Evolutionary conservation across 2,888 invertebrate species (phyloP), one percentile per base, ranked within the genome.

Genomic region (Rhodophaea formosa): DNA sequence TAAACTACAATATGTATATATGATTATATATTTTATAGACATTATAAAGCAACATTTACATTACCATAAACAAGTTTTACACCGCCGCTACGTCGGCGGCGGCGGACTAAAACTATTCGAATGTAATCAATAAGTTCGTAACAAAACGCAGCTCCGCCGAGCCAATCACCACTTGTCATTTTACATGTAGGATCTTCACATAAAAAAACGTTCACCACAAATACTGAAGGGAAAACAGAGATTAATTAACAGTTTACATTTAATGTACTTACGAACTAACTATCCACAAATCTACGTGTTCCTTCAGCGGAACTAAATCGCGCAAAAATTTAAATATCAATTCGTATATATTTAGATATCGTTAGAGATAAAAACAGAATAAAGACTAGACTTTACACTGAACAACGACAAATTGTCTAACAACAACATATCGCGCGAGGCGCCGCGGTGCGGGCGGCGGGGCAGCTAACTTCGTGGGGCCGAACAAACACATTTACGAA

Each of bases 351-450:
- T 87, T 84, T 82, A 82, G 77, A 80, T 81, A 82, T 83, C 81
- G 81, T 87, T 85, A 87, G 80, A 86, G 83, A 87, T 84, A 82
- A 81, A 86, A 90, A 90, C 88, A 89, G 88, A 75, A 88, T 91
- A 90, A 88, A 90, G 92, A 92, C 92, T 92, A 92, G 92, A 92
- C 90, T 88, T 88, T 91, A 91, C 91, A 92, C 90, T 89, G 90
- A 90, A 86, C 84, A 91, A 88, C 88, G 87, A 87, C 82, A 83
- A 85, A 75, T 81, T 81, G 80, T 84, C 86, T 82, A 87, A 88
- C 84, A 84, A 85, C 86, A 84, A 86, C 80, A 77, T 80, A 80
- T 79, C 82, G 85, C 82, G 72, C 73, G 69, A 67, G 69, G 66
- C 77, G 75, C 65, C 80, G 66, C 72, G 68, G 68, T 65, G 80